Conservation (phyloP, 2,797 vertebrate genomes). For the Coranthus polyacanthus region DNA sequence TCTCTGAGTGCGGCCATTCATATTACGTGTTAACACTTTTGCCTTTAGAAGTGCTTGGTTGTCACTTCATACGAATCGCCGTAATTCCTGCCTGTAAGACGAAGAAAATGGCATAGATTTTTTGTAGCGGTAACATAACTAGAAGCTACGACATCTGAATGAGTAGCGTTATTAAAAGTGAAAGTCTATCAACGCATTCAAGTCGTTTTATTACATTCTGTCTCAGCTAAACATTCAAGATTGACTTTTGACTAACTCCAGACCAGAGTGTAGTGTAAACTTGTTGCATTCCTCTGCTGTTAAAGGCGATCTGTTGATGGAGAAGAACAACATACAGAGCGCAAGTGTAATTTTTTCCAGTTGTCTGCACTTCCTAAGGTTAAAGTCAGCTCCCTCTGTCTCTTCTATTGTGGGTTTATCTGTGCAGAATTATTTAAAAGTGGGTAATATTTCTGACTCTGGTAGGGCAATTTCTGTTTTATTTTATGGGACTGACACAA, state of each 20-base stretch:
- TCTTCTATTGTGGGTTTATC: neutral
- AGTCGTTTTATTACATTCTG: too few species aligned
- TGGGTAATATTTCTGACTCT: neutral
- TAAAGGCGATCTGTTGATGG: constrained; percentile 4
- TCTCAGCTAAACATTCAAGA: neutral
- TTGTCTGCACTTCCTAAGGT: neutral
- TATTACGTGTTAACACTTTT: too few species aligned
- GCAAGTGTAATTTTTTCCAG: neutral
- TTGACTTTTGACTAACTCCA: neutral
- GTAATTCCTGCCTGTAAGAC: too few species aligned
- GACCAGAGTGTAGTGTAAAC: neutral
- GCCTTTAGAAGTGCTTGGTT: too few species aligned
- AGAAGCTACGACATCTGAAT: too few species aligned
- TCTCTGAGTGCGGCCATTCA: too few species aligned
- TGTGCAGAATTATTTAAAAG: neutral
- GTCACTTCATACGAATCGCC: too few species aligned
- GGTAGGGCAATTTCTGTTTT: neutral
- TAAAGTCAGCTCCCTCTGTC: neutral
- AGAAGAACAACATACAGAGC: neutral
- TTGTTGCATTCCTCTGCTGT: constrained; percentile 15
- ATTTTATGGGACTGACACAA: neutral
- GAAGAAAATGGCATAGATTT: too few species aligned
- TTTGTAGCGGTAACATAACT: too few species aligned
- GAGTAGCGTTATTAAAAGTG: too few species aligned
- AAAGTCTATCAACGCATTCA: too few species aligned